phyloP scores from a whole-genome alignment of 2,888 invertebrate species.

The Phengaris arion region DNA sequence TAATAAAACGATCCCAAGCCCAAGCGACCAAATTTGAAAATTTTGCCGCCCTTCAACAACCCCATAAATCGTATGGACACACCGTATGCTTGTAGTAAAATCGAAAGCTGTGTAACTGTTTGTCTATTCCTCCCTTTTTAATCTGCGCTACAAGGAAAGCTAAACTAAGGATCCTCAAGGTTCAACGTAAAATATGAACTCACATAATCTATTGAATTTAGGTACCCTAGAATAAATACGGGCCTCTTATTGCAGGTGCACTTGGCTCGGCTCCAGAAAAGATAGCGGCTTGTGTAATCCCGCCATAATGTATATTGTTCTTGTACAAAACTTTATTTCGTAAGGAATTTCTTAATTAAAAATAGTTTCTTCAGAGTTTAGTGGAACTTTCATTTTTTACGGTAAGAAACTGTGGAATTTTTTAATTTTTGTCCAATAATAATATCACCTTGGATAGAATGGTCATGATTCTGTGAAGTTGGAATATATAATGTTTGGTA shows the following conservation, averaged over 20 bases:
- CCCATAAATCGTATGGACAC: too few relatives aligned
- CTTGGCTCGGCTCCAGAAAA: constrained; percentile 29
- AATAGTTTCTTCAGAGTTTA: not conserved
- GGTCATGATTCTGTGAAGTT: too few relatives aligned
- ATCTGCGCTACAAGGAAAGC: too few relatives aligned
- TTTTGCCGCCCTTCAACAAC: too few relatives aligned
- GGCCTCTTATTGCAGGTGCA: constrained; percentile 26
- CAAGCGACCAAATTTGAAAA: too few relatives aligned
- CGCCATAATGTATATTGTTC: constrained; percentile 12
- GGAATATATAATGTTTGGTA: too few relatives aligned
- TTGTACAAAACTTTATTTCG: constrained; percentile 1
- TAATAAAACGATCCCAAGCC: too few relatives aligned
- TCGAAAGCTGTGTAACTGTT: too few relatives aligned
- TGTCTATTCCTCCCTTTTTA: too few relatives aligned
- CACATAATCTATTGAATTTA: constrained; percentile 18
- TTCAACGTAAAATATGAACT: not conserved
- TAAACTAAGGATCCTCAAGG: not conserved
- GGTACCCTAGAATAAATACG: constrained; percentile 15
- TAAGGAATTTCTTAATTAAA: constrained; percentile 12
- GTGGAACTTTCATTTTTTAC: not conserved
- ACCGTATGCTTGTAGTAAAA: too few relatives aligned
- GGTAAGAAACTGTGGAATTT: not conserved
- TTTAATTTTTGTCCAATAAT: too few relatives aligned
- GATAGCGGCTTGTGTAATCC: constrained; percentile 28
- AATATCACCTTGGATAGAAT: too few relatives aligned